Base-by-base conservation (phyloP, 2,888 invertebrate genomes). In the Yponomeuta evonymella region DNA sequence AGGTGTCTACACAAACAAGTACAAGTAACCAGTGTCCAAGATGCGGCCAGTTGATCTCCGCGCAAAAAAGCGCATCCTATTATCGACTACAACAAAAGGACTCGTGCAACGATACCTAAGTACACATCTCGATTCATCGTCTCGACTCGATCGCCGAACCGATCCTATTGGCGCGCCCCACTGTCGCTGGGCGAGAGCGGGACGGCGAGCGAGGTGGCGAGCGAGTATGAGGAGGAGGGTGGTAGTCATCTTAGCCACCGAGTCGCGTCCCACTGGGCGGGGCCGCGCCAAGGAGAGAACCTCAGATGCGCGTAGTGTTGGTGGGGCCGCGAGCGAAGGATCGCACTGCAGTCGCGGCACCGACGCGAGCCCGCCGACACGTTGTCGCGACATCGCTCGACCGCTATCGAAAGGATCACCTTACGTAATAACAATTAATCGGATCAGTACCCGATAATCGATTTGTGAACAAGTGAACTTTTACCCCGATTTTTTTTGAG, bases 231-330 rank as follows among this genome's bases (percentile, higher is more conserved):
- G 80, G 86, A 84, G 81, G 92, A 92, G 90, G 89, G 84, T 85
- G 87, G 86, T 85, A 90, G 90, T 90, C 89, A 91, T 92, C 91
- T 92, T 92, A 91, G 89, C 86, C 81, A 80, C 82, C 86, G 90
- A 88, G 91, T 89, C 78, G 91, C 92, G 89, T 90, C 94, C 93
- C 89, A 90, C 89, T 89, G 93, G 94, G 94, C 94, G 94, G 94
- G 93, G 94, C 93, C 88, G 89, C 85, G 88, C 86, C 84, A 88
- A 88, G 89, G 88, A 92, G 90, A 85, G 92, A 90, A 90, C 92
- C 93, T 93, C 89, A 92, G 93, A 94, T 93, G 93, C 93, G 93
- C 93, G 91, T 87, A 89, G 93, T 89, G 93, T 89, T 93, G 93
- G 93, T 93, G 94, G 94, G 93, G 93, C 87, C 89, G 87, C 89